Conservation (phyloP, 64 coral and sea anemone genomes). For the Stylophora pistillata region DNA sequence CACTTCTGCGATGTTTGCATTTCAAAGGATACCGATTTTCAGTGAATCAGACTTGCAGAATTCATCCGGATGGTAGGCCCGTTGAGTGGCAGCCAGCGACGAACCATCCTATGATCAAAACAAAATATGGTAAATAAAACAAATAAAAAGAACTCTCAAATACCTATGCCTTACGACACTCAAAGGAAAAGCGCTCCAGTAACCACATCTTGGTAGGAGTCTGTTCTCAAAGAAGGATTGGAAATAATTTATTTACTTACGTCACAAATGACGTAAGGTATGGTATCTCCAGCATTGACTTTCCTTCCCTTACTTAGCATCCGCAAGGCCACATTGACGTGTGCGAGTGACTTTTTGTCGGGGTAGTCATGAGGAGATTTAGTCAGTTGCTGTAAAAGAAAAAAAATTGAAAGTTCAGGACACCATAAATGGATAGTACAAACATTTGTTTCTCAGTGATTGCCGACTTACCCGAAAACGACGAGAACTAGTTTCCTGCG, state of each 20-base stretch:
- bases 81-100: conserved; percentile 74
- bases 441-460: too few relatives aligned
- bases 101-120: conserved; percentile 72
- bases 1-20: neutral
- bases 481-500: too few relatives aligned
- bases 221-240: too few relatives aligned
- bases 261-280: conserved; percentile 98
- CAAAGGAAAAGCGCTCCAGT: too few relatives aligned
- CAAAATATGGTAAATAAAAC: neutral
- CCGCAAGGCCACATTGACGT: conserved; percentile 94
- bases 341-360: conserved; percentile 97
- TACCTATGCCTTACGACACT: neutral
- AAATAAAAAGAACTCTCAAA: neutral
- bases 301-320: conserved; percentile 96
- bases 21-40: conserved; percentile 95
- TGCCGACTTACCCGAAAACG: too few relatives aligned
- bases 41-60: conserved; percentile 94
- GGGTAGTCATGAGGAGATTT: conserved; percentile 98
- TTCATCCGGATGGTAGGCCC: conserved; percentile 97
- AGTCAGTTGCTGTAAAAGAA: conserved; percentile 86
- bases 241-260: conserved; percentile 51
- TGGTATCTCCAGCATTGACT: conserved; percentile 91
- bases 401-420: neutral
- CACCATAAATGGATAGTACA: too few relatives aligned
- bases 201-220: too few relatives aligned